Evolutionary conservation across 2,888 invertebrate species (phyloP).

Genomic region (Lepeophtheirus nordmannii): DNA sequence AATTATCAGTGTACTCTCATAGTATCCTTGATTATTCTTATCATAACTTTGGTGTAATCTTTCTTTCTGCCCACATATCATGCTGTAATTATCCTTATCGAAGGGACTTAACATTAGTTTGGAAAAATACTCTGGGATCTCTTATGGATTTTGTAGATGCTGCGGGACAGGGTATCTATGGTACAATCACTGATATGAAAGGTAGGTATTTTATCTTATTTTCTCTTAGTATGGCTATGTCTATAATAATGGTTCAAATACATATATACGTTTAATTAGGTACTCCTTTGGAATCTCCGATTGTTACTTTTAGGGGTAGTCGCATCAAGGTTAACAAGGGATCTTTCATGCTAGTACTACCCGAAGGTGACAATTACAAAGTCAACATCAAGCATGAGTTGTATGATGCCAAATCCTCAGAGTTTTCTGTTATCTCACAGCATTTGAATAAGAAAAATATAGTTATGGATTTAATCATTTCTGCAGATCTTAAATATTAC

Average conservation of each 20-base stretch:
- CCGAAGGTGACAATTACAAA: neutral
- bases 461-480: neutral
- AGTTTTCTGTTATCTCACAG: neutral
- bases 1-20: constrained; percentile 27
- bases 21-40: constrained; percentile 30
- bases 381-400: neutral
- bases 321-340: neutral
- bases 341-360: neutral
- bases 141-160: constrained; percentile 30
- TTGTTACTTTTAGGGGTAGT: neutral
- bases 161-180: constrained; percentile 28
- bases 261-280: neutral
- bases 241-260: too few species aligned
- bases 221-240: neutral
- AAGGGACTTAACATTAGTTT: constrained; percentile 49
- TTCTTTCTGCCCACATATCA: constrained; percentile 50
- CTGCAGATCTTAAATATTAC: neutral
- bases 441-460: neutral
- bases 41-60: constrained; percentile 26
- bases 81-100: constrained; percentile 66
- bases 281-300: neutral
- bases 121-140: constrained; percentile 46
- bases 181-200: constrained; percentile 7
- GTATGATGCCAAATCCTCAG: neutral
- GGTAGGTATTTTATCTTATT: neutral